phyloP scores from a whole-genome alignment of 64 coral and sea anemone genomes.

The Stichodactyla helianthus region DNA sequence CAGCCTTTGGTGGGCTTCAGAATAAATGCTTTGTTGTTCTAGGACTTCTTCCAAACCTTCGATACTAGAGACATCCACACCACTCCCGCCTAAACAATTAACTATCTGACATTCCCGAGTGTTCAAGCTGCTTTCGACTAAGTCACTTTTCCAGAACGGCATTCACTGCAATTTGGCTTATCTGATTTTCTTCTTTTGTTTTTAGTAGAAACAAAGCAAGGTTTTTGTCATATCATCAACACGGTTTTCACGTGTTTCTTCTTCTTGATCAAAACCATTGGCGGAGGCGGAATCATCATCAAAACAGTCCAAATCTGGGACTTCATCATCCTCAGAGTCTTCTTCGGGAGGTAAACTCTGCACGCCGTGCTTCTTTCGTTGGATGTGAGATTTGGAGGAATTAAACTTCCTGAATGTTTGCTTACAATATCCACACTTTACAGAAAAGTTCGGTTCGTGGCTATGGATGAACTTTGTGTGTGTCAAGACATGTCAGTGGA shows the following conservation, averaged over 20 bases:
- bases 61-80: conserved; percentile 22
- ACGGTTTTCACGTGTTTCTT: not conserved
- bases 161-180: conserved; percentile 39
- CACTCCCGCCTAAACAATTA: conserved; percentile 29
- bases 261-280: not conserved
- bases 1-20: conserved; percentile 30
- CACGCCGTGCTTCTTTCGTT: conserved; percentile 11
- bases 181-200: conserved; percentile 52
- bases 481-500: too few relatives aligned
- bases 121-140: conserved; percentile 44
- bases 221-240: conserved; percentile 33
- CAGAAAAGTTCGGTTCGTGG: conserved; percentile 58
- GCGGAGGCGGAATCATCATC: not conserved
- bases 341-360: not conserved
- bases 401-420: conserved; percentile 55
- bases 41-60: conserved; percentile 37
- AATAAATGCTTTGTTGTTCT: conserved; percentile 29
- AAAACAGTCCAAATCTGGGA: not conserved
- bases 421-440: conserved; percentile 48
- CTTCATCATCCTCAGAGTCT: not conserved
- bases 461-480: conserved; percentile 67
- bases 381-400: conserved; percentile 58
- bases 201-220: conserved; percentile 59
- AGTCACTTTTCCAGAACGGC: conserved; percentile 23
- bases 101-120: conserved; percentile 21